Evolutionary conservation across 2,113 vertebrate genomes (phyloP).

Genomic region (Vidua chalybeata): DNA sequence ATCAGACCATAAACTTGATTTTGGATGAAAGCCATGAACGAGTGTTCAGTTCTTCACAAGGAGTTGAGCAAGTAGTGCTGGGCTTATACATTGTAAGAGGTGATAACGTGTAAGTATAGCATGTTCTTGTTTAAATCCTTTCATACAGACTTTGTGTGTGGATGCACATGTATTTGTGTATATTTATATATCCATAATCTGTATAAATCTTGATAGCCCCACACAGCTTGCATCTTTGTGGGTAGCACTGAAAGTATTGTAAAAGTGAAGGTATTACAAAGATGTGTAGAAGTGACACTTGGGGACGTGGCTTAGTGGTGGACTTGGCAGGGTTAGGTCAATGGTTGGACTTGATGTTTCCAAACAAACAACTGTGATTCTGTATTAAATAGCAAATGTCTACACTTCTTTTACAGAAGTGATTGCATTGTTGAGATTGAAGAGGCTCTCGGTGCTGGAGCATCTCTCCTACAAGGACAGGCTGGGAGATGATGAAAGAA

Average conservation of each 20-base stretch:
- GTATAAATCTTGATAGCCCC: neutral
- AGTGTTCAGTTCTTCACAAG: slow-evolving; percentile 98
- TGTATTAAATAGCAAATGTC: neutral
- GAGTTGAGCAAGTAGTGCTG: slow-evolving; percentile 97
- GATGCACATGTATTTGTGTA: neutral
- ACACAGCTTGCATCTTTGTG: neutral
- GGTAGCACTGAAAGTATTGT: neutral
- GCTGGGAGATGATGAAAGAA: neutral
- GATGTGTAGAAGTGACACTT: neutral
- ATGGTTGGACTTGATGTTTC: neutral
- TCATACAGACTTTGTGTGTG: neutral
- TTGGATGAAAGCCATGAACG: slow-evolving; percentile 98
- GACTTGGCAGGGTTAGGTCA: neutral
- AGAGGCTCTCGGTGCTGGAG: neutral
- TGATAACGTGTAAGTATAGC: slow-evolving; percentile 93
- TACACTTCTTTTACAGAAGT: neutral
- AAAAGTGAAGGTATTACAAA: neutral
- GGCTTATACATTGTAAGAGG: slow-evolving; percentile 97
- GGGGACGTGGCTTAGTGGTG: neutral
- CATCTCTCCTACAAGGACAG: neutral
- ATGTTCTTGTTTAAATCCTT: neutral
- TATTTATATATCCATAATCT: too few species aligned
- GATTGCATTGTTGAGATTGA: neutral
- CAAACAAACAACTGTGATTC: neutral
- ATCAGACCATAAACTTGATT: slow-evolving; percentile 99